Conservation (phyloP, 2,113 vertebrate genomes). For the Petroica traversi region DNA sequence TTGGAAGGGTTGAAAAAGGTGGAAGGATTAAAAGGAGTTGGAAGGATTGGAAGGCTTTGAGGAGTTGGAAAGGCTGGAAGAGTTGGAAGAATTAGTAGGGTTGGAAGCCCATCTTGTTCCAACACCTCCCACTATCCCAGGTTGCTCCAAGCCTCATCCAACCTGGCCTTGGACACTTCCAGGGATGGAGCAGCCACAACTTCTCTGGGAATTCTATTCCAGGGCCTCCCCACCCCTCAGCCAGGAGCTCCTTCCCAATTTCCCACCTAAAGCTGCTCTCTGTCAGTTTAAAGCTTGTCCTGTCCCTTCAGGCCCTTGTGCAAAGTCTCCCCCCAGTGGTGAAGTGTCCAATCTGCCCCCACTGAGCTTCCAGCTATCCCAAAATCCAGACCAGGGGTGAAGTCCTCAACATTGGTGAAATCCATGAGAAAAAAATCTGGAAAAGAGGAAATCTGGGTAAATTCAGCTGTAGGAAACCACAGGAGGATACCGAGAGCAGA, state of each 20-base stretch:
- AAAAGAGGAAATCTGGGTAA: not conserved
- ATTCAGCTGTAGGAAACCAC: not conserved
- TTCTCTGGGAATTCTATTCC: not conserved
- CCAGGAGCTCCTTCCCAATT: not conserved
- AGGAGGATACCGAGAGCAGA: not conserved
- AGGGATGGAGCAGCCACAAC: not conserved
- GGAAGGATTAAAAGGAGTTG: too few species aligned
- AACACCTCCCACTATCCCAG: not conserved
- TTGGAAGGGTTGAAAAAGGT: not conserved
- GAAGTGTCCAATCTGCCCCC: not conserved
- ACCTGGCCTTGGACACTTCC: not conserved
- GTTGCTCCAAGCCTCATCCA: not conserved
- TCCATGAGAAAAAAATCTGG: not conserved
- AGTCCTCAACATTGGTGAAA: not conserved
- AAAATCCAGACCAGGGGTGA: not conserved
- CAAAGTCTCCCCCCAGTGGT: not conserved
- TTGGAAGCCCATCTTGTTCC: not conserved
- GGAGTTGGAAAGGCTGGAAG: rapidly evolving
- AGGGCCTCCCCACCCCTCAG: not conserved
- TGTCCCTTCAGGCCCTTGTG: not conserved
- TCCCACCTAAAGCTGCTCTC: not conserved
- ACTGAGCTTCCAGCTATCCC: not conserved
- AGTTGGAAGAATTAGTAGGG: rapidly evolving
- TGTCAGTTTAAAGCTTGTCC: not conserved
- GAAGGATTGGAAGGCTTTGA: rapidly evolving